Conservation (phyloP, 2,797 vertebrate species). For the Thripadectes ignobilis region DNA sequence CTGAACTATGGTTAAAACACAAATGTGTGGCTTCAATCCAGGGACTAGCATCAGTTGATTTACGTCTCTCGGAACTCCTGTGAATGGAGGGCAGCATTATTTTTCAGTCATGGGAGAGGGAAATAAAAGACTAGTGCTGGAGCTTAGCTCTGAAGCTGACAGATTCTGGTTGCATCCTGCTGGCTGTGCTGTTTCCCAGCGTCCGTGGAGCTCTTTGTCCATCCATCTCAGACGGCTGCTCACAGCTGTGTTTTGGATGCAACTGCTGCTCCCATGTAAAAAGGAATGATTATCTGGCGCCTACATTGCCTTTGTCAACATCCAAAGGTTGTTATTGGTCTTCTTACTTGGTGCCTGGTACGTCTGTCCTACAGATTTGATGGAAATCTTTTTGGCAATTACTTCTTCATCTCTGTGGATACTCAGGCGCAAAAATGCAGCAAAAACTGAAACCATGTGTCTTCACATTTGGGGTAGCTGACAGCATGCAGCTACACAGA, state of each 20-base stretch:
- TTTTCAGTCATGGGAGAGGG: background rate
- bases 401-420: background rate
- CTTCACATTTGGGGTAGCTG: background rate
- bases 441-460: background rate
- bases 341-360: background rate
- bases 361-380: background rate
- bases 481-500: background rate
- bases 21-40: background rate
- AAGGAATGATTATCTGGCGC: background rate
- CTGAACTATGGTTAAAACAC: background rate
- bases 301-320: background rate
- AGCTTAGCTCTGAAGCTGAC: background rate
- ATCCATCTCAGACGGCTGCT: background rate
- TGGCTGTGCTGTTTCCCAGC: slow-evolving; percentile 32
- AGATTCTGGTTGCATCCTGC: slow-evolving; percentile 5
- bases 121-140: background rate
- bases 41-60: background rate
- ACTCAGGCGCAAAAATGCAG: background rate
- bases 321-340: background rate
- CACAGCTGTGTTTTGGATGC: slow-evolving; percentile 13
- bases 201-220: background rate
- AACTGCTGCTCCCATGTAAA: background rate
- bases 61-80: background rate
- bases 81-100: background rate
- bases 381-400: background rate